These are phyloP conservation scores for Drosophila mercatorum DNA, from an alignment of 2,888 invertebrate genomes.

Conservation along the genomic window DNA sequence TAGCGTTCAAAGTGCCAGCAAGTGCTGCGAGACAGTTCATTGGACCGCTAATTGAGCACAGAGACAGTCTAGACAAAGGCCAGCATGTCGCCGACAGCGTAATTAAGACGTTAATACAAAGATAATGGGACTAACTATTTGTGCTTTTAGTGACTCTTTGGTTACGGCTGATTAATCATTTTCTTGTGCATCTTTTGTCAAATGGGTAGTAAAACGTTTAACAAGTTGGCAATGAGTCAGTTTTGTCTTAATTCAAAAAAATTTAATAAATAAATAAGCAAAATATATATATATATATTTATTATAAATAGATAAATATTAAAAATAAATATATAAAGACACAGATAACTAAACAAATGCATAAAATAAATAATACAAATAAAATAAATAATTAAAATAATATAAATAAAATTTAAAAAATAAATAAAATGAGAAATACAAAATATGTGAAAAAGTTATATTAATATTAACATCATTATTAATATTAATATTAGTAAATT, in stretches of 20 bases:
- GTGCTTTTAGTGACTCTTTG: slow-evolving; percentile 2
- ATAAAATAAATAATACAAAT: neutral
- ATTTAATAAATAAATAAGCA: neutral
- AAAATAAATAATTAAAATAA: neutral
- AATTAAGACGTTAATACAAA: slow-evolving; percentile 43
- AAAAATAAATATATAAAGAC: too few species aligned
- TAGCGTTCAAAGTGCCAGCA: slow-evolving; percentile 54
- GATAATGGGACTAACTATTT: slow-evolving; percentile 28
- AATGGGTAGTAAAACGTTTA: neutral
- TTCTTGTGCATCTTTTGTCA: slow-evolving; percentile 1
- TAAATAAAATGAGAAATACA: neutral
- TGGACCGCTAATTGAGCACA: slow-evolving; percentile 66
- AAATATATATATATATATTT: too few species aligned
- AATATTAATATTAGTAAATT: neutral
- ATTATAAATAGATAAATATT: neutral
- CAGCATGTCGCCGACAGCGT: slow-evolving; percentile 27
- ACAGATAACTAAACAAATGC: neutral
- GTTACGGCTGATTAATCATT: slow-evolving; percentile 25
- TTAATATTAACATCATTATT: too few species aligned
- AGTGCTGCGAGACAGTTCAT: slow-evolving; percentile 52
- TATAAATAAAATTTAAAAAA: neutral
- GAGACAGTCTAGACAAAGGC: slow-evolving; percentile 52
- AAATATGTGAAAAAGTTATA: neutral
- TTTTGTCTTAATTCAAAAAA: neutral
- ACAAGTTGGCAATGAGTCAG: neutral